A percentile compares a stretch with the other conserved stretches of the same genome.
These are phyloP conservation scores for Cryptocheilus praepositus DNA, from an alignment of 2,888 invertebrate species.

Conservation along the genomic window DNA sequence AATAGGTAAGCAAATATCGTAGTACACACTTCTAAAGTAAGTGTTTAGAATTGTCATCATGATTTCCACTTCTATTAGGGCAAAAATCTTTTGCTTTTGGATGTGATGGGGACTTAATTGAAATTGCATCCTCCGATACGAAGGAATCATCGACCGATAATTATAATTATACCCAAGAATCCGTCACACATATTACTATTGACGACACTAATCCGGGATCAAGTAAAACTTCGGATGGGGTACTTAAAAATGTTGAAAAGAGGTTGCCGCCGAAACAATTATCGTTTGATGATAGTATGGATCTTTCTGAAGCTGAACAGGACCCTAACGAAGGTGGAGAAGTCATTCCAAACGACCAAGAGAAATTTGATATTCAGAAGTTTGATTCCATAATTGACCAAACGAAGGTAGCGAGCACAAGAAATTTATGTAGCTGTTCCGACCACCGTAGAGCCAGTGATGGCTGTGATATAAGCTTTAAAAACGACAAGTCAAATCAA, in stretches of 20 bases:
- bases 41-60: neutral
- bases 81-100: slow-evolving; percentile 72
- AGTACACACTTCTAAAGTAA: neutral
- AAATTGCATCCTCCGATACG: slow-evolving; percentile 54
- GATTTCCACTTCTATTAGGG: slow-evolving; percentile 52
- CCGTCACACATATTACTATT: no score
- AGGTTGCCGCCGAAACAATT: slow-evolving; percentile 45
- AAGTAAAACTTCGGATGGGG: neutral
- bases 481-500: slow-evolving; percentile 8
- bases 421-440: neutral
- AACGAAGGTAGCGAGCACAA: neutral
- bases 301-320: slow-evolving; percentile 20
- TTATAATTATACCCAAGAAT: slow-evolving; percentile 3
- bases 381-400: neutral
- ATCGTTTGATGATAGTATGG: slow-evolving; percentile 44
- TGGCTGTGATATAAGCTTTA: slow-evolving; percentile 42
- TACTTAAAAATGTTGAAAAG: slow-evolving; percentile 6
- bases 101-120: slow-evolving; percentile 69
- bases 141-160: slow-evolving; percentile 23
- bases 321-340: neutral
- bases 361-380: slow-evolving; percentile 13
- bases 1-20: slow-evolving; percentile 60
- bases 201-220: no score
- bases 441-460: slow-evolving; percentile 60
- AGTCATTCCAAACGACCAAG: neutral